phyloP scores from a whole-genome alignment of 2,113 vertebrate genomes.

The Camelus bactrianus region DNA sequence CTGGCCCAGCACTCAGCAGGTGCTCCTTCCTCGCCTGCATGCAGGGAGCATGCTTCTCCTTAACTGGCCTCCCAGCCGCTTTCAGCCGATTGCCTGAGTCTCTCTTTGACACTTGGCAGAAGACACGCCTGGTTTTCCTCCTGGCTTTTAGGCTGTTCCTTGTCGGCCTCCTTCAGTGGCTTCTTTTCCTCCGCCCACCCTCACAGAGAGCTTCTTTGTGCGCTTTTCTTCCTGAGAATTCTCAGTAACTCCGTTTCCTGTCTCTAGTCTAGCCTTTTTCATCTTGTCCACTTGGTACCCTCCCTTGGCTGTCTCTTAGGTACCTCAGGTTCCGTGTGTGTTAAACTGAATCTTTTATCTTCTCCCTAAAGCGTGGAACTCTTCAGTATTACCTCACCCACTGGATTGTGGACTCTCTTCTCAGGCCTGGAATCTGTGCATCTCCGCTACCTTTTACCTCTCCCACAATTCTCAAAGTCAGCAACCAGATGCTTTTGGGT shows the following conservation, averaged over 20 bases:
- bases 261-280: neutral
- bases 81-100: neutral
- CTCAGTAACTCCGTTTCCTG: neutral
- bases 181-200: neutral
- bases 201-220: neutral
- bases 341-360: neutral
- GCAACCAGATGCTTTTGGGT: neutral
- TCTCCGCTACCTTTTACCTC: neutral
- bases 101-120: neutral
- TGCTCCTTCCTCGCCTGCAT: neutral
- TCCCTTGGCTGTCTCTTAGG: neutral
- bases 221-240: neutral
- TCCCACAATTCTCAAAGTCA: neutral
- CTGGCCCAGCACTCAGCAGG: rapidly evolving
- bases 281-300: neutral
- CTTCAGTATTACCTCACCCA: neutral
- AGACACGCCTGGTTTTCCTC: neutral
- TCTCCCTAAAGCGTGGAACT: neutral
- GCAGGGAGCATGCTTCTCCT: neutral
- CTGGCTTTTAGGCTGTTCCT: neutral
- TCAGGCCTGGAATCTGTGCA: neutral
- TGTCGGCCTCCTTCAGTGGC: neutral
- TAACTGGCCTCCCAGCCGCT: neutral
- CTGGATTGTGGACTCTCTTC: neutral
- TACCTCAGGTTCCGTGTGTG: neutral